Conservation (phyloP, 2,113 vertebrate genomes). For the Bujurquina vittata region DNA sequence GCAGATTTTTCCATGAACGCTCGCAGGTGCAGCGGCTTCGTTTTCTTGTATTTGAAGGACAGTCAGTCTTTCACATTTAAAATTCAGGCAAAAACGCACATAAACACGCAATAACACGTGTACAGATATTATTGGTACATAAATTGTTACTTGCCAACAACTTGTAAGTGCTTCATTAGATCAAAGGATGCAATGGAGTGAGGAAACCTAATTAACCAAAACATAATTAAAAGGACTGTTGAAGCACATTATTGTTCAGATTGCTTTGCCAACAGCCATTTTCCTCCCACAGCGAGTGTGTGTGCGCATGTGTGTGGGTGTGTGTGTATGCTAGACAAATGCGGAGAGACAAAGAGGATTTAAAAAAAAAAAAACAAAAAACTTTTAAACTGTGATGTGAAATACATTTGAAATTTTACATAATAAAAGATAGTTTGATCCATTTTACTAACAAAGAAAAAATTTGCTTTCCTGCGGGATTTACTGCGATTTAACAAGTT, state of each 20-base stretch:
- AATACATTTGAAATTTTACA: slow-evolving; percentile 9
- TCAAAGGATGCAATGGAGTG: slow-evolving; percentile 17
- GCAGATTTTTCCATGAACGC: not conserved
- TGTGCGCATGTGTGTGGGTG: not conserved
- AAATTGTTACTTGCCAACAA: not conserved
- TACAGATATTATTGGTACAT: not conserved
- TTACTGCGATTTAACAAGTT: slow-evolving; percentile 10
- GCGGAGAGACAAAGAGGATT: not conserved
- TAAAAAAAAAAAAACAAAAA: not conserved
- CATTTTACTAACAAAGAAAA: not conserved
- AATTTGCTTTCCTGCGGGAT: not conserved
- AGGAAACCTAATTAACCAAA: slow-evolving; percentile 49
- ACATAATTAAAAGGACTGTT: slow-evolving; percentile 47
- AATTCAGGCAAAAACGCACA: not conserved
- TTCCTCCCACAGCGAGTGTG: not conserved
- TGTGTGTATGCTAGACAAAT: not conserved
- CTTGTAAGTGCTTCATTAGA: slow-evolving; percentile 17
- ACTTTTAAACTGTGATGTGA: slow-evolving; percentile 6
- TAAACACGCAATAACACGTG: not conserved
- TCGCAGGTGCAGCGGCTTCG: not conserved
- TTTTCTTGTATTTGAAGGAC: not conserved
- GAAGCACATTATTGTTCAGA: slow-evolving; percentile 46
- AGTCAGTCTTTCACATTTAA: not conserved
- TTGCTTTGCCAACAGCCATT: slow-evolving; percentile 44
- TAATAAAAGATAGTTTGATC: not conserved